Base-by-base conservation (phyloP, 1,140 invertebrate genomes). In the Camponotus pennsylvanicus region DNA sequence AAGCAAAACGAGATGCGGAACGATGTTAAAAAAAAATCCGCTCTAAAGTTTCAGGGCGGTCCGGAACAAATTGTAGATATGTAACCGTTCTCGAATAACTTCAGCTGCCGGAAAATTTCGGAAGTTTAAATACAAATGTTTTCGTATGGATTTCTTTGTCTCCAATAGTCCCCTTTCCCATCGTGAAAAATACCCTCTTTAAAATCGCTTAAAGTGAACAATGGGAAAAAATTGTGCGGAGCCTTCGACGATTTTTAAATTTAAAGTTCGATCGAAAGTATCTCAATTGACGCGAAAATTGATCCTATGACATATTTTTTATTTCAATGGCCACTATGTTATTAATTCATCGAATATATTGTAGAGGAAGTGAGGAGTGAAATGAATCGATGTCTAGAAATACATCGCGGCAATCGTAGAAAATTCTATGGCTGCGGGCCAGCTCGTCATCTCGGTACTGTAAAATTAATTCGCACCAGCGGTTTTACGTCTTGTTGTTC, bases 381-480 rank as follows among this genome's bases (percentile, higher is more conserved):
- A 71, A 73, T 73, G 45, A 59, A 73, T 57, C 37, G 49, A 40
- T 9, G 37, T 21, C 37, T 45, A 52, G 52, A 61, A 52, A 61
- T 37, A 42, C 5, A 59, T 80, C n/a, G 76, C 9, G 27, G n/a
- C 69, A 42, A 73, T 73, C 49, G 57, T 73, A 82, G 79, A 82
- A 82, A 83, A 75, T 83, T 61, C 69, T 83, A 73, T 83, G 79
- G 79, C 69, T 61, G 32, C 55, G 13, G 55, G 69, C 79, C 79
- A 83, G 13, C 64, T 45, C 55, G 40, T 37, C 37, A 69, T 77
- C 59, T 45, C 32, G 40, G 88, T 73, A 79, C 80, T 84, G 69
- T 82, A 21, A 89, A 92, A 93, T 94, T 94, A 94, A 93, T 93
- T 49, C 52, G 63, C 59, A 86, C 85, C 85, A 83, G 37, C 77